Conservation (phyloP, 2,113 vertebrate species). For the Odocoileus virginianus region DNA sequence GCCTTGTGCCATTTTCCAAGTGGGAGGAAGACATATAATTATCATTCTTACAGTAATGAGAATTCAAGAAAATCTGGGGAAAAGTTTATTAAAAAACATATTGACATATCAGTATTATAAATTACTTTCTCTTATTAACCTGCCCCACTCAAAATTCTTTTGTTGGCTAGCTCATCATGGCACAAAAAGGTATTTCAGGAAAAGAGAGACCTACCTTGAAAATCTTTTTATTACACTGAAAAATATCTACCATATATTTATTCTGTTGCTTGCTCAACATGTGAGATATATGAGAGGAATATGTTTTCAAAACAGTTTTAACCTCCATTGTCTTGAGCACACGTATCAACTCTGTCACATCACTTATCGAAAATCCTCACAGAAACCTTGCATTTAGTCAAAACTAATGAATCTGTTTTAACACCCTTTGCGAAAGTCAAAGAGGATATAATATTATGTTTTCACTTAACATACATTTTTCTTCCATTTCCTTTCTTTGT, state of each 20-base stretch:
- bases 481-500: conserved; percentile 74
- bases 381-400: conserved; percentile 78
- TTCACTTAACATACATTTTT: conserved; percentile 75
- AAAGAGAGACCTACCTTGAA: conserved; percentile 79
- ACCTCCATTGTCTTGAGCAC: conserved; percentile 80
- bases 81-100: conserved; percentile 87
- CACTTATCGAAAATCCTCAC: conserved; percentile 75
- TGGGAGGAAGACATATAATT: conserved; percentile 85
- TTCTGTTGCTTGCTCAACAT: conserved; percentile 79
- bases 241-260: conserved; percentile 79
- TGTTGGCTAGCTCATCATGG: conserved; percentile 67
- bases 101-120: conserved; percentile 84
- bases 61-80: conserved; percentile 74
- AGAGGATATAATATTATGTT: conserved; percentile 71
- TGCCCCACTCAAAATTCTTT: conserved; percentile 46
- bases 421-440: conserved; percentile 66
- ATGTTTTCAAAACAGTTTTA: conserved; percentile 83
- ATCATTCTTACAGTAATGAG: conserved; percentile 81
- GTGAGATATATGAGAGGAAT: conserved; percentile 76
- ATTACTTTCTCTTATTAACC: conserved; percentile 83
- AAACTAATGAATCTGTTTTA: conserved; percentile 79
- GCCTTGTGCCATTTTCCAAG: conserved; percentile 82
- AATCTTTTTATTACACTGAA: conserved; percentile 71
- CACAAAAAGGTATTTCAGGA: conserved; percentile 75
- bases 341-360: conserved; percentile 75